Evolutionary conservation across 2,797 vertebrate species (phyloP), one percentile per base, ranked within the genome.

Genomic region (Hylomyscus alleni): DNA sequence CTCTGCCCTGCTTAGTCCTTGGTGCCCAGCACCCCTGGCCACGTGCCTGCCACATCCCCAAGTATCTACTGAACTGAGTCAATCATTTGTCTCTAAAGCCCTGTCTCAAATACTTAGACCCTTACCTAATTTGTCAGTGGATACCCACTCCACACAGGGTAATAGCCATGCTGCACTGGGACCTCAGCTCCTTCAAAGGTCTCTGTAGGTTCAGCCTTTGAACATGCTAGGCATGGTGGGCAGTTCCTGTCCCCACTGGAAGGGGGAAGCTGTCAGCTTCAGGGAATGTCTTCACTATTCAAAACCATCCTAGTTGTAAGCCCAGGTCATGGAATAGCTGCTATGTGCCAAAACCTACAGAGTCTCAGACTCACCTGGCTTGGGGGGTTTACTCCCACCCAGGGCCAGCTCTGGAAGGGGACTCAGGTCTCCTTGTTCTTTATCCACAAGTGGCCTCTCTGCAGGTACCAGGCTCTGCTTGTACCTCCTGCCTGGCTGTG

Each of bases 171-270:
- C 7, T 3, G 0, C 0, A 11, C 20, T 0, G 50, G 40, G 4
- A 44, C 26, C 26, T 6, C 1, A 17, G 44, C 37, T 89, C 58
- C 52, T 1, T 3, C 3, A 9, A 58, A 75, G 37, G 20, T 0
- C 0, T 69, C 62, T 6, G 3, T n/a, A 12, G 26, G 47, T 26
- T 31, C 26, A 7, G 58, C 4, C 50, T 52, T n/a, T 52, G 40
- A 29, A 9, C 0, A 6, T 9, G 47, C 7, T 12, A 0, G 6
- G 8, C 15, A 37, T 6, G 6, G 22, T 0, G 2, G 10, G 89
- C 34, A 56, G 85, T 58, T 3, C 20, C 44, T 0, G n/a, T 22
- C 3, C 3, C 50, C 44, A 29, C 9, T 6, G 89, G n/a, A 15
- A 69, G 52, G 12, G 3, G 31, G 40, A 84, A 3, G 22, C 12